A percentile compares a stretch with the other conserved stretches of the same genome.
Conservation (phyloP, 1,140 invertebrate species). For the Cephus cinctus region DNA sequence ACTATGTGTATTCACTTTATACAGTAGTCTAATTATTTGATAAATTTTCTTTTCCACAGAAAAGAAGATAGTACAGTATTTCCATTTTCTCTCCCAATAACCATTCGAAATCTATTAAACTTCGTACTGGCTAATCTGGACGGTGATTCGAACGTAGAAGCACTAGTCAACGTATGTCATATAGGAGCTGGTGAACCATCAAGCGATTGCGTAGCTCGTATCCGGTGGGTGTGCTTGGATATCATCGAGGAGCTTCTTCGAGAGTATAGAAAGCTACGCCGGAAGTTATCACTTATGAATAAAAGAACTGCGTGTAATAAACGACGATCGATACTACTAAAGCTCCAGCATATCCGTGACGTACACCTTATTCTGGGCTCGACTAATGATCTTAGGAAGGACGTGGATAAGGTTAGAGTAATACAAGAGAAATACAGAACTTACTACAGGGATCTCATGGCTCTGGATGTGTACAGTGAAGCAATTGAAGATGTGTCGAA, state of each 20-base stretch:
- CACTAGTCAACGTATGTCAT: slow-evolving; percentile 49
- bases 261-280: slow-evolving; percentile 33
- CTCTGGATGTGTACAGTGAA: slow-evolving; percentile 13
- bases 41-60: slow-evolving; percentile 46
- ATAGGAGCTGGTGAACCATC: slow-evolving; percentile 36
- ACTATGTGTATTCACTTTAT: no score
- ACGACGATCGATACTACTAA: slow-evolving; percentile 35
- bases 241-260: slow-evolving; percentile 39
- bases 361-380: slow-evolving; percentile 46
- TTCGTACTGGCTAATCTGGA: slow-evolving; percentile 71
- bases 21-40: no score
- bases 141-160: slow-evolving; percentile 45
- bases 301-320: slow-evolving; percentile 22
- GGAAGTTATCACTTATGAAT: slow-evolving; percentile 19
- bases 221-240: slow-evolving; percentile 45
- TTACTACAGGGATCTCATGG: slow-evolving; percentile 28
- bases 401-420: slow-evolving; percentile 26
- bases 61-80: slow-evolving; percentile 75
- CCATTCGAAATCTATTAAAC: slow-evolving; percentile 67
- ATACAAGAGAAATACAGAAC: slow-evolving; percentile 33
- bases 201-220: slow-evolving; percentile 41
- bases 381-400: slow-evolving; percentile 31
- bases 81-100: slow-evolving; percentile 63
- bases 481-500: slow-evolving; percentile 13
- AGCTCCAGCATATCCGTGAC: slow-evolving; percentile 44